phyloP scores from a whole-genome alignment of 1,140 invertebrate genomes.

The Nasonia giraulti region DNA sequence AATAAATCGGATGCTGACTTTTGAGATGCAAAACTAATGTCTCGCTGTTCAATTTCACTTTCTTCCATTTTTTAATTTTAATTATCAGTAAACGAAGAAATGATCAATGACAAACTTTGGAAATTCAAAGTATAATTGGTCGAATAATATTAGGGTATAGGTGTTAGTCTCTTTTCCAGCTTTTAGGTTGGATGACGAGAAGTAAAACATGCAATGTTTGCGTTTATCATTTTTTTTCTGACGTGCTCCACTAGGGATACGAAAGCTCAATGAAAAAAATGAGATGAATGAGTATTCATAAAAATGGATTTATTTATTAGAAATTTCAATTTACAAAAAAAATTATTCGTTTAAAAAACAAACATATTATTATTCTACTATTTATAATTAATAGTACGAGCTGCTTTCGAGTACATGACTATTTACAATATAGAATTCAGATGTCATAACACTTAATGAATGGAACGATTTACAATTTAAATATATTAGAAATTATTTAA shows the following conservation, averaged over 20 bases:
- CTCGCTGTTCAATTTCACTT: background rate
- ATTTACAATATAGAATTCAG: slow-evolving; percentile 21
- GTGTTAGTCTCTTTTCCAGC: too few species aligned
- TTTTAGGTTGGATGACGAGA: background rate
- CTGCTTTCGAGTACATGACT: background rate
- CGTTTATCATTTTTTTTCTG: slow-evolving; percentile 24
- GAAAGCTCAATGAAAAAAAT: background rate
- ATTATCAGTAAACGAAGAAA: background rate
- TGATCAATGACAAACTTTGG: too few species aligned
- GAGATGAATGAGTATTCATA: background rate
- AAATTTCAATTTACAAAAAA: slow-evolving; percentile 10
- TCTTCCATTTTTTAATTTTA: background rate
- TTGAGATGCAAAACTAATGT: background rate
- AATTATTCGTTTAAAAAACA: slow-evolving; percentile 24
- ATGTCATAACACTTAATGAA: background rate
- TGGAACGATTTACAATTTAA: background rate
- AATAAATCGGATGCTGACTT: background rate
- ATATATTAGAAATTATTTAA: background rate
- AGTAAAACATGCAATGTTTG: background rate
- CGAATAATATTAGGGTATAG: too few species aligned
- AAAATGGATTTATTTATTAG: slow-evolving; percentile 31
- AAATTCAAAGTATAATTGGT: too few species aligned
- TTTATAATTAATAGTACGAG: background rate
- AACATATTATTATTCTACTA: slow-evolving; percentile 1
- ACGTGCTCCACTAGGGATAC: background rate